Base-by-base conservation (phyloP, 1,140 invertebrate species). In the Fopius arisanus region DNA sequence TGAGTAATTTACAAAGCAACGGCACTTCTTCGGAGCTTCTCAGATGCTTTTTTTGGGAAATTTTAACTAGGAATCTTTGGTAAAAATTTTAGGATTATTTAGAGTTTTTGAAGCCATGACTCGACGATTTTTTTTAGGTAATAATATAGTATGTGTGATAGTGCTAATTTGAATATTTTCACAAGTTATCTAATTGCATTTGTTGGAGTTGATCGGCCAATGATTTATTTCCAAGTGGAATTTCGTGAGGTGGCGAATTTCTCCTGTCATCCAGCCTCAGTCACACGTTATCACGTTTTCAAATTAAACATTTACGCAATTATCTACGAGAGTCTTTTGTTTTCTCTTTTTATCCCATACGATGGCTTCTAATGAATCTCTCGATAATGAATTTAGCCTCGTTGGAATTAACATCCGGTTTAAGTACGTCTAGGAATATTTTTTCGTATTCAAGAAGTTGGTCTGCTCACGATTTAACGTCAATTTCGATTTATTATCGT, bases 251-350 rank as follows among this genome's bases (percentile, higher is more conserved):
- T 28, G 4, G 9, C 16, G 28, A 37, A 51, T 62, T 71, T 71
- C 29, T n/a, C 19, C 31, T 29, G 41, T 29, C 69, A 40, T 14
- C 1, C 31, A 72, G 16, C 31, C n/a, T 16, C 59, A 65, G 26
- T 67, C 41, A 48, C 16, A 31, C 51, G 28, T n/a, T 43, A n/a
- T 59, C 23, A 54, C 4, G 7, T 23, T 7, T n/a, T 62, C 19
- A 16, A 40, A 26, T 37, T n/a, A 1, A 33, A 67, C 65, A 33
- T 31, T 33, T 21, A 40, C 31, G 74, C 67, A 81, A 80, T 81
- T 76, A 78, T 71, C 77, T 81, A 80, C 75, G 72, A 82, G 72
- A 82, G 80, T 81, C 80, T 81, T 78, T 78, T 78, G 69, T 78
- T 75, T 79, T 76, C 68, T 76, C 51, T 73, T 68, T 73, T 40